Base-by-base conservation (phyloP, 2,888 invertebrate species). In the Apamea epomidion region DNA sequence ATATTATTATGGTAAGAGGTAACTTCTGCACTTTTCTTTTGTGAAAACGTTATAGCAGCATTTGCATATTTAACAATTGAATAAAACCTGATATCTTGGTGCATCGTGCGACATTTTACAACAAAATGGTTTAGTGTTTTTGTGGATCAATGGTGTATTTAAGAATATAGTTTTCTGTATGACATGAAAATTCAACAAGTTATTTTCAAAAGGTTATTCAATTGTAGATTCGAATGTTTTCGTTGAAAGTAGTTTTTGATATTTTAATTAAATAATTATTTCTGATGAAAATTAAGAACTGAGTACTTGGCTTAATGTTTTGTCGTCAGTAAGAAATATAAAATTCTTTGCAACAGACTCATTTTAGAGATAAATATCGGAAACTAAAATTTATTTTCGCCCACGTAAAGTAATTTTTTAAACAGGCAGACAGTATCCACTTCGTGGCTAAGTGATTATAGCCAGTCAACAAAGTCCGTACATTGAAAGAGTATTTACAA, bases 1-100 rank as follows among this genome's bases (percentile, higher is more conserved):
- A 83, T 48, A 58, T 62, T 68, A 78, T 78, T 5, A 68, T 4
- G 5, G 14, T 64, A 29, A 78, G 72, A 58, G 29, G 29, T 32
- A 54, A 16, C 18, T 72, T 54, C 6, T 25, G 32, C 18, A 45
- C 5, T 45, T 69, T 69, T 68, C 8, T 25, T 76, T 75, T 29
- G 21, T 25, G 21, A 51, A 32, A 75, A 37, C 7, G 2, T 45
- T 68, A 32, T 62, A 10, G 0, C 29, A 37, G 29, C 14, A 25
- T n/a, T 69, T 25, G 18, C 29, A 37, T 58, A 14, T 48, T 58
- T 18, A 10, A 6, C 14, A 25, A 14, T 48, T 32, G 18, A 12
- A 58, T 37, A 32, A 60, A 45, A 21, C 54, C 4, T 0, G 2
- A 3, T 75, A 18, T 1, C 1, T 18, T 2, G 2, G 16, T n/a